phyloP scores from a whole-genome alignment of 2,888 invertebrate species.

The Standfussiana lucernea region DNA sequence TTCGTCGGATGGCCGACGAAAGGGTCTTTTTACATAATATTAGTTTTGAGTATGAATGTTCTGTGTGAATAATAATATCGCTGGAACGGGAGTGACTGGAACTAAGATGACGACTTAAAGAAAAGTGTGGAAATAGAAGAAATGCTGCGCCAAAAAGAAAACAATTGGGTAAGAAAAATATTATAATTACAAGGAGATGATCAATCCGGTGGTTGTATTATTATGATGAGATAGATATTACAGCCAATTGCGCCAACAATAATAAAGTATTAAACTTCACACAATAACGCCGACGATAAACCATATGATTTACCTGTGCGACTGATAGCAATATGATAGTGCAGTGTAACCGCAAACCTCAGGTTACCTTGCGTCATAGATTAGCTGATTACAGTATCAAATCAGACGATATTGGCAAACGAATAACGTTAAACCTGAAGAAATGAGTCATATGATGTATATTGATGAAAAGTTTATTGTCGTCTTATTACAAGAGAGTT shows the following conservation, averaged over 20 bases:
- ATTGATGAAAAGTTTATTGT: not conserved
- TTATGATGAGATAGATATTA: not conserved
- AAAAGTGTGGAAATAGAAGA: too few species aligned
- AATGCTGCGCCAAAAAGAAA: too few species aligned
- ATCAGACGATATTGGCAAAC: not conserved
- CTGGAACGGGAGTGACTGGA: too few species aligned
- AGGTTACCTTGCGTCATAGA: constrained; percentile 24
- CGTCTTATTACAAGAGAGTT: not conserved
- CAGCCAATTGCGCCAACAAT: not conserved
- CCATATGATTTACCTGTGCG: not conserved
- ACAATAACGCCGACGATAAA: not conserved
- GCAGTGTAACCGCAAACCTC: constrained; percentile 36
- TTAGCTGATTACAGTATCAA: constrained; percentile 16
- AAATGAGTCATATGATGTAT: not conserved
- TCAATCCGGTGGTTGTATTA: not conserved
- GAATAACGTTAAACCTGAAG: not conserved
- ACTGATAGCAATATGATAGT: constrained; percentile 29
- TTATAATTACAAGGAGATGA: not conserved
- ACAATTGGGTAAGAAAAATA: too few species aligned
- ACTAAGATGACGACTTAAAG: too few species aligned
- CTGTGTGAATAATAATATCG: too few species aligned
- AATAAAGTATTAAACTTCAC: not conserved
- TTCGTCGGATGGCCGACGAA: too few species aligned
- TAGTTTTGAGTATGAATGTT: too few species aligned
- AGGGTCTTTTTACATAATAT: too few species aligned